Base-by-base conservation (phyloP, 2,797 vertebrate species). In the Adrianichthys oophorus region DNA sequence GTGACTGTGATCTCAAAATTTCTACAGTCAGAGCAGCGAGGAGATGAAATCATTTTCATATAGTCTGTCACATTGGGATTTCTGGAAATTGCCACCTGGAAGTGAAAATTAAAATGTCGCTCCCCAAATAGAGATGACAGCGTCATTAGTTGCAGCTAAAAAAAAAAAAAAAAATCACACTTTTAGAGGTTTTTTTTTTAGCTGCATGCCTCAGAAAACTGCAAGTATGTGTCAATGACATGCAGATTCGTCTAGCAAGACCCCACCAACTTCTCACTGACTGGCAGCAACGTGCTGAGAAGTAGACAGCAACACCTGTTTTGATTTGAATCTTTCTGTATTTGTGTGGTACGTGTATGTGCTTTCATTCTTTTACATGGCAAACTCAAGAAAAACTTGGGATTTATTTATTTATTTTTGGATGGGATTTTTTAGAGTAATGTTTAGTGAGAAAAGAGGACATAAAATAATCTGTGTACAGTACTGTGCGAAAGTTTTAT, bases 101-200 rank as follows among this genome's bases (percentile, higher is more conserved):
- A 75, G 82, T 83, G 87, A 76, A 87, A 89, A 92, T 92, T 87
- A 91, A 85, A 86, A 77, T 73, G 83, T 63, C 79, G 45, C 78
- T 88, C 85, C 84, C 83, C 55, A 60, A 82, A 83, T 84, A 86
- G 84, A 23, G 10, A 76, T 70, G 44, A 5, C 24, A n/a, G 52
- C 53, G 37, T 79, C 63, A 71, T 68, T 56, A 70, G 46, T 62
- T 62, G 66, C 61, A 50, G 52, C 59, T 71, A 52, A 23, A 70
- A 65, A 29, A 26, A 7, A 26, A 26, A 26, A 26, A 26, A 29
- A 63, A 45, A 65, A 62, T 75, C 64, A 53, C 75, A 73, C 67
- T 56, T 56, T 15, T 15, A 32, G 32, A 47, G 54, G 56, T 58
- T 59, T 63, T 69, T 10, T 32, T 68, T 46, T 42, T 57, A 54